phyloP scores from a whole-genome alignment of 2,113 vertebrate genomes.

The Capreolus pygargus region DNA sequence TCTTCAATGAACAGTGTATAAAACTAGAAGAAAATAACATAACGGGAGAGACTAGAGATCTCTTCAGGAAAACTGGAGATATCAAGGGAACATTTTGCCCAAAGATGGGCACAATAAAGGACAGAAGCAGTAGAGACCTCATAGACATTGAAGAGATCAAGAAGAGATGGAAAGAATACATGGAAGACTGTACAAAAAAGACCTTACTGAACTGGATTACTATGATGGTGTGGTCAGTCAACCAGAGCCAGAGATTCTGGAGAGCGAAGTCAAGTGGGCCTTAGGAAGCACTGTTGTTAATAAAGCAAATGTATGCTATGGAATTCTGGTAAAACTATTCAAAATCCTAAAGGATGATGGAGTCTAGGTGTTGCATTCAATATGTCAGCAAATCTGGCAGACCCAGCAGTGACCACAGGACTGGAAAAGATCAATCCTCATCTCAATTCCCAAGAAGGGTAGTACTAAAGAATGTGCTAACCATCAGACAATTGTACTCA shows the following conservation, averaged over 20 bases:
- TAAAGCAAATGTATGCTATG: not conserved
- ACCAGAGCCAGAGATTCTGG: not conserved
- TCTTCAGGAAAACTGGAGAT: not conserved
- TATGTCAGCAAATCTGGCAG: not conserved
- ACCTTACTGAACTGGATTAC: not conserved
- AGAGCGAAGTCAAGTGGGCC: accelerated
- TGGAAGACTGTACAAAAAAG: not conserved
- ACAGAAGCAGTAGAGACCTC: not conserved
- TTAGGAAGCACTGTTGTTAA: not conserved
- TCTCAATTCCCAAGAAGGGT: not conserved
- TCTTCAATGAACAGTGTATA: not conserved
- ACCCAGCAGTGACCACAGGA: not conserved
- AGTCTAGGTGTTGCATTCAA: not conserved
- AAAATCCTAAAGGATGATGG: not conserved
- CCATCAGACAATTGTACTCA: not conserved
- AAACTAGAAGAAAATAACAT: not conserved
- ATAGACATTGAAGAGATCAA: not conserved
- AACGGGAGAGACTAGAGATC: not conserved
- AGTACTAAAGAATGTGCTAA: not conserved
- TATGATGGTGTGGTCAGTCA: not conserved
- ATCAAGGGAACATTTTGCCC: not conserved
- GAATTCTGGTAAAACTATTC: not conserved
- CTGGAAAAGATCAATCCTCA: not conserved
- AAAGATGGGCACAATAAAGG: not conserved
- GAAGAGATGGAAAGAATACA: not conserved